Evolutionary conservation across 2,113 vertebrate genomes (phyloP), one percentile per base, ranked within the genome.

Genomic region (Tragelaphus scriptus): DNA sequence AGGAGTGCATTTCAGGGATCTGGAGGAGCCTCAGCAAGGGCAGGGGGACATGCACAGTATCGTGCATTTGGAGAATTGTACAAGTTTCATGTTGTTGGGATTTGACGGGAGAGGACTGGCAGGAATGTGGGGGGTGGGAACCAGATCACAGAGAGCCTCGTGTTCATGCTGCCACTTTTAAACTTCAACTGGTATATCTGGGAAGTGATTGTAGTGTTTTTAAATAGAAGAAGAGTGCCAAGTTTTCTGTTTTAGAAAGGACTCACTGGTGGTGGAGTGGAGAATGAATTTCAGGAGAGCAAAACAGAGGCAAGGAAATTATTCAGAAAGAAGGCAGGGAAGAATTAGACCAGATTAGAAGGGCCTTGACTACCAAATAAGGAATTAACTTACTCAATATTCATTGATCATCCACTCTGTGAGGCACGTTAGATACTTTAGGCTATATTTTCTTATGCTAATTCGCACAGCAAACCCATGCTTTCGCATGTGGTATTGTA

Each of bases 201-300:
- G 56, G 17, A 68, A 91, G 19, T 81, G 40, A 85, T 21, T 75
- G 1, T 40, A 77, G 47, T 53, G 1, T 89, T 94, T 91, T 49
- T 84, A 77, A 96, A 87, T 79, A 36, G 49, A 84, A 63, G 14
- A 81, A 71, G 40, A 51, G 10, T 65, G 28, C 25, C 44, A 65
- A 65, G 28, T 51, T 96, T 96, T 92, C 47, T 86, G 47, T 75
- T 95, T 97, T 53, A 80, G n/a, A 93, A 80, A 88, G 40, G 58
- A 85, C 15, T 55, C 25, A 55, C 30, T 85, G 51, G 12, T 59
- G 32, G 21, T 17, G 12, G 2, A 9, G 9, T 25, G 26, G 26
- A 90, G 81, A 19, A 40, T 96, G 44, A 49, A 75, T 81, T 94
- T 94, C 58, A 96, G 63, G 61, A 90, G 75, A 68, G 30, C 44